phyloP scores from a whole-genome alignment of 2,888 invertebrate genomes.

The Asteroscopus sphinx region DNA sequence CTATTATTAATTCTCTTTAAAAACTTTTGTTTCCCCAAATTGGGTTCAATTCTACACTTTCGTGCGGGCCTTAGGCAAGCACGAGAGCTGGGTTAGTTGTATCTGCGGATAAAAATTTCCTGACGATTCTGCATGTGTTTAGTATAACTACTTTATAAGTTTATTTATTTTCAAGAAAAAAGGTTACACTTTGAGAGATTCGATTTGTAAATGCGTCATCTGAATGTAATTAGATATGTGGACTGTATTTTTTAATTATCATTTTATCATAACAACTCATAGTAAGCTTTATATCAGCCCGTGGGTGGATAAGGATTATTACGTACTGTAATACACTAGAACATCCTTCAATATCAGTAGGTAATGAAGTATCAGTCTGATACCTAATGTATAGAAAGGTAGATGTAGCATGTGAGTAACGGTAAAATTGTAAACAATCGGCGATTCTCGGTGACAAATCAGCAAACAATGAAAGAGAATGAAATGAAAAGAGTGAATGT shows the following conservation, averaged over 20 bases:
- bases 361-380: no score
- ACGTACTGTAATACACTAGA: slow-evolving; percentile 14
- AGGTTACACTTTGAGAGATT: no score
- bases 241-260: slow-evolving; percentile 52
- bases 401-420: slow-evolving; percentile 14
- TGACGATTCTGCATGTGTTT: no score
- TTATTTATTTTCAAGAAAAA: no score
- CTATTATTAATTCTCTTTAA: no score
- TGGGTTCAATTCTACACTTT: no score
- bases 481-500: no score
- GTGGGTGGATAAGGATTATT: slow-evolving; percentile 37
- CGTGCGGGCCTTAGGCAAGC: no score
- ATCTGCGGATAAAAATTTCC: no score
- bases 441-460: slow-evolving; percentile 39
- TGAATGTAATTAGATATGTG: slow-evolving; percentile 29
- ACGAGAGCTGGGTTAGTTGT: no score
- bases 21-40: no score
- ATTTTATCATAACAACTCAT: slow-evolving; percentile 40
- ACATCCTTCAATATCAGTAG: slow-evolving; percentile 3
- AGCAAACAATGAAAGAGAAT: slow-evolving; percentile 41
- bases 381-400: not conserved
- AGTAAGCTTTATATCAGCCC: slow-evolving; percentile 19
- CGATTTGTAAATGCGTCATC: slow-evolving; percentile 48
- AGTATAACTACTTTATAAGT: no score
- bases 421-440: slow-evolving; percentile 35